A percentile compares a stretch with the other conserved stretches of the same genome.
phyloP scores from a whole-genome alignment of 1,140 invertebrate genomes.

The Drosophila tsacasi region DNA sequence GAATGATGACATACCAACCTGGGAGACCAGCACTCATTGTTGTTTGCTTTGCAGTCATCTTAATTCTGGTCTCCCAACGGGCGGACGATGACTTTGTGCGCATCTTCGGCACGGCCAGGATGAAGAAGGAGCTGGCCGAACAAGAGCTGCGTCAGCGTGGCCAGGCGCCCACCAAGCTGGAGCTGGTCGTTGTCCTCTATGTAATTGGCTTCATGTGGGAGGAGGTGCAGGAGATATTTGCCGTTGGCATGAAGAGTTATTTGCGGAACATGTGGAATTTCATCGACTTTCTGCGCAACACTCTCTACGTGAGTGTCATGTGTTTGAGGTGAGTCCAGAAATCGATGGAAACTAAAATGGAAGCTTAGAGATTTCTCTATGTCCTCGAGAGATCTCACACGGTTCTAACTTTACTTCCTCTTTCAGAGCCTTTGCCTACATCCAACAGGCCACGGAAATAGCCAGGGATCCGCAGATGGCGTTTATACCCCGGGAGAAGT shows the following conservation, averaged over 20 bases:
- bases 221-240: constrained; percentile 95
- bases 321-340: constrained; percentile 88
- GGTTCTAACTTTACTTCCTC: background rate
- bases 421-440: constrained; percentile 89
- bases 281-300: constrained; percentile 96
- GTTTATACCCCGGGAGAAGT: constrained; percentile 92
- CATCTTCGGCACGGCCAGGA: constrained; percentile 89
- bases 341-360: background rate
- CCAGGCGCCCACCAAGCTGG: constrained; percentile 91
- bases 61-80: constrained; percentile 94
- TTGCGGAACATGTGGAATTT: constrained; percentile 98
- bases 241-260: constrained; percentile 93
- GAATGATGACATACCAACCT: constrained; percentile 13
- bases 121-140: constrained; percentile 87
- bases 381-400: background rate
- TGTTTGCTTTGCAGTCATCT: constrained; percentile 88
- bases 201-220: constrained; percentile 96
- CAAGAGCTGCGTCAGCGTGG: constrained; percentile 90
- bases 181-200: constrained; percentile 91
- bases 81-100: constrained; percentile 91
- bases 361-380: background rate
- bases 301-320: constrained; percentile 92
- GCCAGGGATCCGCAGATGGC: constrained; percentile 88
- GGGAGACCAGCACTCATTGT: constrained; percentile 3
- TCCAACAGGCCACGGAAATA: constrained; percentile 91